Evolutionary conservation across 2,797 vertebrate species (phyloP), one percentile per base, ranked within the genome.

Genomic region (Myiothlypis chrysogaster): DNA sequence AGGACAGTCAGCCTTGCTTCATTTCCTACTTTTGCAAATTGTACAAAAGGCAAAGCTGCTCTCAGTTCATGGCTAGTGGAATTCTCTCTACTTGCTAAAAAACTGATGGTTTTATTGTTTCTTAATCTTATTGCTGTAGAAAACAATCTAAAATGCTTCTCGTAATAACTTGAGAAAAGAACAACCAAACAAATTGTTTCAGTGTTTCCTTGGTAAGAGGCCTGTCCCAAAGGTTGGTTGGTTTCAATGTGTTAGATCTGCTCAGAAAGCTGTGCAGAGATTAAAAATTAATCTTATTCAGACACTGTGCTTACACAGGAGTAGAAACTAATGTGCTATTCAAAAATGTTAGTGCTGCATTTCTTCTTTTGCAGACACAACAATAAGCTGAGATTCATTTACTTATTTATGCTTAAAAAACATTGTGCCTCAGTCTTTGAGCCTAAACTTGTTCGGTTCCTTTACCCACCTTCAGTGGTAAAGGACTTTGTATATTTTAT

Each of bases 81-180:
- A 93, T 76, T 94, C 75, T 93, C 71, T 93, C 37, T 61, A 81
- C 50, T 93, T 95, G 90, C 95, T 91, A 94, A 87, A 90, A 72
- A 97, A 52, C 80, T 77, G 90, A 90, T 92, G 70, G 66, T 30
- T 93, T 97, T 94, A 83, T 97, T 97, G 71, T 88, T 88, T 94
- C 83, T 83, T 93, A 95, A 95, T 93, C 71, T 85, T 73, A 57
- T 44, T 83, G 89, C 81, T 95, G 66, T 91, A 97, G 94, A 92
- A 93, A 89, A 92, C 87, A 95, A 94, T 96, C 71, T 94, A 35
- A 92, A 96, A 87, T 60, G 32, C 78, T 94, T 95, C 61, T 93
- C 83, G 39, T 86, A 81, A 82, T 93, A 89, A 91, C 68, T 94
- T 95, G 19, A 80, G 92, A 87, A 68, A 65, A 69, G 64, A 95